These are phyloP conservation scores for Nyctereutes procyonoides DNA, from an alignment of 2,113 vertebrate genomes.

Conservation along the genomic window DNA sequence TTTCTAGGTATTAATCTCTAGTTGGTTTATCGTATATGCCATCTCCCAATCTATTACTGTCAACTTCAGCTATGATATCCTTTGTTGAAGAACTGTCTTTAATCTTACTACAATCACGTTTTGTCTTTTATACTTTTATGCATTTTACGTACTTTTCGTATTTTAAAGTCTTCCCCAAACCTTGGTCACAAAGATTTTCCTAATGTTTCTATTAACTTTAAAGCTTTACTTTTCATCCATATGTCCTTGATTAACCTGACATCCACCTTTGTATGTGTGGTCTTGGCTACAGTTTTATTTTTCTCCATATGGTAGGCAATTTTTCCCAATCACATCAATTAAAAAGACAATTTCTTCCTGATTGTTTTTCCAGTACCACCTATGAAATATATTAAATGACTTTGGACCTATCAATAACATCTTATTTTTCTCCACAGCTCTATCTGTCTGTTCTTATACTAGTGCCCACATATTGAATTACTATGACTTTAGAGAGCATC, in stretches of 20 bases:
- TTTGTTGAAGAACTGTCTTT: neutral
- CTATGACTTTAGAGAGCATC: neutral
- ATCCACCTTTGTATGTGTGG: neutral
- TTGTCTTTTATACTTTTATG: neutral
- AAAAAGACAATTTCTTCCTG: neutral
- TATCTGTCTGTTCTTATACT: neutral
- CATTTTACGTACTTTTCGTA: neutral
- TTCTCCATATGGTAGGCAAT: neutral
- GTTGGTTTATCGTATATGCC: neutral
- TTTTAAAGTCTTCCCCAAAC: neutral
- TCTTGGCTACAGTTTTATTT: neutral
- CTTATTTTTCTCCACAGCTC: neutral
- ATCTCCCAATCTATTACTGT: neutral
- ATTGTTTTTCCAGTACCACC: neutral
- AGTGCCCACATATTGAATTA: neutral
- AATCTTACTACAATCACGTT: neutral
- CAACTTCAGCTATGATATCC: neutral
- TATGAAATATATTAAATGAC: neutral
- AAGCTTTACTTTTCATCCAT: neutral
- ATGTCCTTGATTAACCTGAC: neutral
- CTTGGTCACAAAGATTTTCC: neutral
- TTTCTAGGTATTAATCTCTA: neutral
- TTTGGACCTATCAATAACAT: neutral
- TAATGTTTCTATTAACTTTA: constrained; percentile 21
- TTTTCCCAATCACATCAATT: neutral